Conservation (phyloP, 2,113 vertebrate genomes). For the Xiphophorus maculatus region DNA sequence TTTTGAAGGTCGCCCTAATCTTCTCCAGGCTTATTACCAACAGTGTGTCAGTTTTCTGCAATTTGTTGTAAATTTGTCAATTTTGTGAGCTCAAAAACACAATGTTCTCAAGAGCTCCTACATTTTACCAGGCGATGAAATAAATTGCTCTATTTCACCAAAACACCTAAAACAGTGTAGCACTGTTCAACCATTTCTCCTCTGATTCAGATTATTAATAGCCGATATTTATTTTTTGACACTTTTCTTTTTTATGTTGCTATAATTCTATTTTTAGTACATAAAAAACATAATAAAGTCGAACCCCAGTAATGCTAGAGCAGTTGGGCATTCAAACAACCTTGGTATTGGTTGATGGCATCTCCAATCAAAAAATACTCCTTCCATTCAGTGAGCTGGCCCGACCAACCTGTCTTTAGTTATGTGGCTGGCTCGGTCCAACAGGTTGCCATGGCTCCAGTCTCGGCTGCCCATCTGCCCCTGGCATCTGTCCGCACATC, state of each 20-base stretch:
- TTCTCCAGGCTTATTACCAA: conserved; percentile 37
- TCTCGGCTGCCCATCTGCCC: conserved; percentile 85
- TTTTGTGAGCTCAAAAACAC: no score
- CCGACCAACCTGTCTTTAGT: conserved; percentile 80
- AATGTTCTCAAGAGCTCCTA: no score
- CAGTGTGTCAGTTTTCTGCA: conserved; percentile 51
- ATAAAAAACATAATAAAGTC: neutral
- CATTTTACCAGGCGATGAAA: no score
- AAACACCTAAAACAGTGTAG: neutral
- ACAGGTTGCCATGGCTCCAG: conserved; percentile 86
- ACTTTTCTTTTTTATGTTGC: neutral
- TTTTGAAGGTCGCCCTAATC: conserved; percentile 2
- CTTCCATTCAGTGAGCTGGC: conserved; percentile 28
- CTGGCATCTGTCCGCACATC: conserved; percentile 87
- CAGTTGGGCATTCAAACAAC: neutral
- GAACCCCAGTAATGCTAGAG: neutral
- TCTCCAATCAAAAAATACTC: conserved; percentile 3
- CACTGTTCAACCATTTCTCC: neutral
- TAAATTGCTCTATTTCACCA: neutral
- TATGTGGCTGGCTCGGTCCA: conserved; percentile 83
- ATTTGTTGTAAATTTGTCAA: conserved; percentile 41
- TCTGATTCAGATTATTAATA: no score
- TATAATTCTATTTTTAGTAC: neutral
- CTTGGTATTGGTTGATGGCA: conserved; percentile 14
- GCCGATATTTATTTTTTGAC: neutral